Evolutionary conservation across 2,797 vertebrate genomes (phyloP).

Genomic region (Periparus ater): DNA sequence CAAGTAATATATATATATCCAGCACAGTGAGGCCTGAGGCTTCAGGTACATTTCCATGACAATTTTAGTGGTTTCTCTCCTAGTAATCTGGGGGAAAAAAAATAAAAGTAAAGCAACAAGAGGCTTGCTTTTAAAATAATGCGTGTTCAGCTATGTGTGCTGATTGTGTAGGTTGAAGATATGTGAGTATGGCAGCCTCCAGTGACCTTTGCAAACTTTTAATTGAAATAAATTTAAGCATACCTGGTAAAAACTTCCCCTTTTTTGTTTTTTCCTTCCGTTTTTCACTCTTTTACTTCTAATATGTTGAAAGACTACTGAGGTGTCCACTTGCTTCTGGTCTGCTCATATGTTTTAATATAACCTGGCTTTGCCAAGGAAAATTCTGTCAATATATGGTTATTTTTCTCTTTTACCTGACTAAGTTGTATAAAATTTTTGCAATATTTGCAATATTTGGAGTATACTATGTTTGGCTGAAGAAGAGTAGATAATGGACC

Average conservation of each 20-base stretch:
- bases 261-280: background rate
- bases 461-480: background rate
- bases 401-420: background rate
- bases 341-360: background rate
- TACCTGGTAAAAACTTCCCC: background rate
- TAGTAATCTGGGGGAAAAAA: background rate
- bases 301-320: background rate
- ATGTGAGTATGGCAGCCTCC: background rate
- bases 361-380: background rate
- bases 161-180: background rate
- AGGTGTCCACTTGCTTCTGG: background rate
- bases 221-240: background rate
- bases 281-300: background rate
- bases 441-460: background rate
- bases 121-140: background rate
- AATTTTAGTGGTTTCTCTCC: background rate
- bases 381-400: background rate
- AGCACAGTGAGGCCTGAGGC: background rate
- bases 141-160: background rate
- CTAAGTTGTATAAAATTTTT: background rate
- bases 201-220: background rate
- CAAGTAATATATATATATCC: background rate
- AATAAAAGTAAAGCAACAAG: background rate
- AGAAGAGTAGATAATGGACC: background rate
- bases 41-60: background rate